These are phyloP conservation scores for Lacanobia oleracea DNA, from an alignment of 2,888 invertebrate genomes.

Conservation along the genomic window DNA sequence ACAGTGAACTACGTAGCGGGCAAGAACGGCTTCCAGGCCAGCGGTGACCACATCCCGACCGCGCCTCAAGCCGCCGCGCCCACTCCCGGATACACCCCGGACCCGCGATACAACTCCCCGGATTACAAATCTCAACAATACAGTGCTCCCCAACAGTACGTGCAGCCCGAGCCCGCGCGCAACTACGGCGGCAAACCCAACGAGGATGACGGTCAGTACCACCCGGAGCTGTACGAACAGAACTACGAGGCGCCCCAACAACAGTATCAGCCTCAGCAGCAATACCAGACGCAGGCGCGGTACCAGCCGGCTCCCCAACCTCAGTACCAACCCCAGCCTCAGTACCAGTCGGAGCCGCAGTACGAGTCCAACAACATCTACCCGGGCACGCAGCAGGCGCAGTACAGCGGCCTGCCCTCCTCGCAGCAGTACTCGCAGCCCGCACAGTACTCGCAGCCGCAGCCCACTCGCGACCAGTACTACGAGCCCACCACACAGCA, in stretches of 20 bases:
- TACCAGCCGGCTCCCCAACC: slow-evolving; percentile 77
- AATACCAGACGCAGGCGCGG: slow-evolving; percentile 79
- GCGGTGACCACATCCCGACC: slow-evolving; percentile 95
- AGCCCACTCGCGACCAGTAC: slow-evolving; percentile 85
- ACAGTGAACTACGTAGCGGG: slow-evolving; percentile 96
- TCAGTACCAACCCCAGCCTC: slow-evolving; percentile 78
- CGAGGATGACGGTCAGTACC: slow-evolving; percentile 89
- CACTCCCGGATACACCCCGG: slow-evolving; percentile 89
- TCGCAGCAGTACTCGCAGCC: slow-evolving; percentile 79
- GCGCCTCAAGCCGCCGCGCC: slow-evolving; percentile 91
- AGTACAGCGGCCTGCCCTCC: slow-evolving; percentile 86
- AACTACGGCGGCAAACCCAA: slow-evolving; percentile 87
- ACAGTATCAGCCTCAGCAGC: slow-evolving; percentile 81
- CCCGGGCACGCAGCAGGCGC: slow-evolving; percentile 87
- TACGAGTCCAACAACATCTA: slow-evolving; percentile 87
- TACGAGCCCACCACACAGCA: slow-evolving; percentile 92
- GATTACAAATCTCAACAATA: slow-evolving; percentile 86
- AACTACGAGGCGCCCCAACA: slow-evolving; percentile 84
- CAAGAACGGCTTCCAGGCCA: slow-evolving; percentile 95
- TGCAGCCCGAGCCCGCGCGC: slow-evolving; percentile 87
- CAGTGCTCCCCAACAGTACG: slow-evolving; percentile 87
- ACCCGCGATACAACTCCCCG: slow-evolving; percentile 90
- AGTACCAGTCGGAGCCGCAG: slow-evolving; percentile 79
- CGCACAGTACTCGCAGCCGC: slow-evolving; percentile 75
- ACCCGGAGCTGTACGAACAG: slow-evolving; percentile 88